Base-by-base conservation (phyloP, 2,113 vertebrate species). In the Solea senegalensis region DNA sequence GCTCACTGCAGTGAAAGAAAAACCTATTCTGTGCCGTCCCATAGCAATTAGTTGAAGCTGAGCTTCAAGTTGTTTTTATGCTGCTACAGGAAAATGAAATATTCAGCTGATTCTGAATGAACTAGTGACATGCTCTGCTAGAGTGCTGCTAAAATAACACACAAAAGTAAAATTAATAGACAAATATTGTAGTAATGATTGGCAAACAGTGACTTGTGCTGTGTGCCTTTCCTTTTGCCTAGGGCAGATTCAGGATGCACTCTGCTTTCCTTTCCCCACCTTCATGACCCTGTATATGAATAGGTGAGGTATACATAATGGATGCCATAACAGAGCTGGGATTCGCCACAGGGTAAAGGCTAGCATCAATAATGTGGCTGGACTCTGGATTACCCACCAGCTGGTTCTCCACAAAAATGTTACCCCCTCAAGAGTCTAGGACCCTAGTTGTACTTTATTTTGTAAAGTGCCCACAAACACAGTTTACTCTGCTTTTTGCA, bases 251-350 rank as follows among this genome's bases (percentile, higher is more conserved):
- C 11, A 2, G 10, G 50, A 66, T 15, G 44, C 13, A 16, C 8
- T 21, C 41, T 8, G 10, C 1, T 2, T 21, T 13, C n/a, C n/a
- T 2, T n/a, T 7, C 3, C 40, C 52, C 43, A 49, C 8, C 57
- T 9, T 40, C 13, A 26, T 61, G 16, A 63, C 50, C 50, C 44
- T 21, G 48, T 49, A 66, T 60, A 50, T 61, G 34, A 67, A 61
- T 55, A 62, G 34, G 44, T 61, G 27, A 34, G 48, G 27, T 69
- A 51, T 80, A 50, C 41, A 80, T 62, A 62, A 53, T 76, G 40
- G 45, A 81, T 53, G 62, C 54, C 15, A 9, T 26, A 16, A 2
- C 72, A 45, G n/a, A 21, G 57, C n/a, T 11, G 27, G 26, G 46
- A 49, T 69, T 69, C 9, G 4, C 15, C 10, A 14, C 7, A 75